Evolutionary conservation across 1,140 invertebrate genomes (phyloP), one percentile per base, ranked within the genome.

Genomic region (Nephila pilipes): DNA sequence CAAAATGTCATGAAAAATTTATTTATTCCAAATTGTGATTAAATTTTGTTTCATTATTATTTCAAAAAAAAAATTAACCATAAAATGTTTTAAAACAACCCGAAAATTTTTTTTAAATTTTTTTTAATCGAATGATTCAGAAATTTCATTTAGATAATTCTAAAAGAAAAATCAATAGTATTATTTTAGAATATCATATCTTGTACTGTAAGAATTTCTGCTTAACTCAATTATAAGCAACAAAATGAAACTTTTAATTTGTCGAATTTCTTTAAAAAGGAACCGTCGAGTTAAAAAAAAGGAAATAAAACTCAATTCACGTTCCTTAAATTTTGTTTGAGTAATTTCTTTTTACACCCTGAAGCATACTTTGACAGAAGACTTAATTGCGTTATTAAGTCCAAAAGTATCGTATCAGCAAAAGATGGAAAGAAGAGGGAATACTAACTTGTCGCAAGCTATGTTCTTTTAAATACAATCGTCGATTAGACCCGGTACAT

Each of bases 311-410:
- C 22, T 75, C 3, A 29, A 75, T 32, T 75, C 14, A 75, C 18
- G 65, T 20, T 36, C 65, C 32, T 75, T 75, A 32, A 75, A 75
- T 75, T 75, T 75, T 29, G 32, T 36, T 75, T 75, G 65, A 75
- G 65, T 75, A 36, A 32, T 75, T 75, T 10, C 16, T 75, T 75
- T 75, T 75, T 75, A 32, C 32, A 75, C 14, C 65, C 65, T 75
- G 14, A 29, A 75, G 65, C 65, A 32, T 10, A 36, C 25, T 75
- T 75, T 75, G 25, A 36, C 25, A 32, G 16, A 75, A 58, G n/a
- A 22, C 38, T 81, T 81, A 81, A 81, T 81, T 81, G 38, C 80
- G 46, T 81, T 81, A 81, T 81, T 81, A 81, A 81, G 5, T 81
- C 36, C 29, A 54, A 81, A 55, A 81, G 36, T 55, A 54, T 46